A percentile compares a stretch with the other conserved stretches of the same genome.
phyloP scores from a whole-genome alignment of 2,113 vertebrate species.

The Cercocebus atys region DNA sequence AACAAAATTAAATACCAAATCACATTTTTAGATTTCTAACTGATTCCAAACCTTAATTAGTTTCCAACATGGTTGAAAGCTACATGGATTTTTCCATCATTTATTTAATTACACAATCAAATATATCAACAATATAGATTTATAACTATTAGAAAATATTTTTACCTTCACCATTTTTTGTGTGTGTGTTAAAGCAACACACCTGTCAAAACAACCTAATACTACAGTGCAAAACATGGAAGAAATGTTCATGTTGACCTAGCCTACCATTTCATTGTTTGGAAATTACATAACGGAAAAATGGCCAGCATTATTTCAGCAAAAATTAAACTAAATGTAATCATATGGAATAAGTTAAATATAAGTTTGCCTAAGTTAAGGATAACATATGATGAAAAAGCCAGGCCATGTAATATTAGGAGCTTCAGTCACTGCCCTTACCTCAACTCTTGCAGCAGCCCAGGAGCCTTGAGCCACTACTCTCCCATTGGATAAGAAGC shows the following conservation, averaged over 20 bases:
- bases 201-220: constrained; percentile 17
- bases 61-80: constrained; percentile 44
- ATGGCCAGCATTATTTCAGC: constrained; percentile 74
- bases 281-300: constrained; percentile 57
- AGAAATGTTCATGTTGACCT: constrained; percentile 50
- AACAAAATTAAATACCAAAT: constrained; percentile 47
- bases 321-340: constrained; percentile 59
- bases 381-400: constrained; percentile 72
- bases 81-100: background rate
- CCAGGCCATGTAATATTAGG: constrained; percentile 75
- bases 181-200: constrained; percentile 37
- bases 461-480: constrained; percentile 82
- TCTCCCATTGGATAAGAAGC: constrained; percentile 82
- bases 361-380: constrained; percentile 63
- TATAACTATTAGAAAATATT: constrained; percentile 42
- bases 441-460: constrained; percentile 82
- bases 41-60: constrained; percentile 26
- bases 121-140: background rate
- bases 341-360: constrained; percentile 56
- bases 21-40: constrained; percentile 21
- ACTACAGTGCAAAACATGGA: constrained; percentile 8
- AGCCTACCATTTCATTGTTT: constrained; percentile 53
- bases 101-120: constrained; percentile 21
- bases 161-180: background rate
- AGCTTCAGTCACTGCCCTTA: constrained; percentile 80